These are phyloP conservation scores for Zapus hudsonius DNA, from an alignment of 2,113 vertebrate species.

Conservation along the genomic window DNA sequence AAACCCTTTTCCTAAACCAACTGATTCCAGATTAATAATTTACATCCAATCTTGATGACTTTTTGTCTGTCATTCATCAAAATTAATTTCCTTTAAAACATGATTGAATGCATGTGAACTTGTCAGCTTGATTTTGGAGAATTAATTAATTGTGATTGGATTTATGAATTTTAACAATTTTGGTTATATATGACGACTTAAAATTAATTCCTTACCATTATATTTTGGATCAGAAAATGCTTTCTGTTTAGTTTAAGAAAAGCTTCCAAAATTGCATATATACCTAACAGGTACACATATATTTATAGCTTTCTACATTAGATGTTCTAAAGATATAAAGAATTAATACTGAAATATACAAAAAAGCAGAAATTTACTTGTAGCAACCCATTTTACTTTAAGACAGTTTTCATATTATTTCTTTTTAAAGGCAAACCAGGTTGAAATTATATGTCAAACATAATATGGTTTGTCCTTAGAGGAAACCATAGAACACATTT, in stretches of 20 bases:
- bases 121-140: slow-evolving; percentile 80
- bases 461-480: slow-evolving; percentile 82
- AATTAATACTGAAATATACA: background rate
- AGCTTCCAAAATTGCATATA: background rate
- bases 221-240: background rate
- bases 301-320: background rate
- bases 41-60: slow-evolving; percentile 73
- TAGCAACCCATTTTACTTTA: slow-evolving; percentile 55
- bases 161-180: slow-evolving; percentile 80
- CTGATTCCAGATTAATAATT: slow-evolving; percentile 78
- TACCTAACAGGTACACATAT: background rate
- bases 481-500: slow-evolving; percentile 78
- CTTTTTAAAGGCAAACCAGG: slow-evolving; percentile 79
- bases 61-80: slow-evolving; percentile 71
- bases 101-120: slow-evolving; percentile 79
- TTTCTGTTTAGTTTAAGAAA: slow-evolving; percentile 16
- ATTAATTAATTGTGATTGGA: slow-evolving; percentile 77
- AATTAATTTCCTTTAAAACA: slow-evolving; percentile 80
- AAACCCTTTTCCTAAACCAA: slow-evolving; percentile 41
- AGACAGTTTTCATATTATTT: slow-evolving; percentile 71
- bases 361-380: slow-evolving; percentile 51
- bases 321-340: background rate
- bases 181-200: slow-evolving; percentile 18
- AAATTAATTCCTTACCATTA: slow-evolving; percentile 6
- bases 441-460: slow-evolving; percentile 85